Evolutionary conservation across 1,140 invertebrate genomes (phyloP).

Genomic region (Halesus radiatus): DNA sequence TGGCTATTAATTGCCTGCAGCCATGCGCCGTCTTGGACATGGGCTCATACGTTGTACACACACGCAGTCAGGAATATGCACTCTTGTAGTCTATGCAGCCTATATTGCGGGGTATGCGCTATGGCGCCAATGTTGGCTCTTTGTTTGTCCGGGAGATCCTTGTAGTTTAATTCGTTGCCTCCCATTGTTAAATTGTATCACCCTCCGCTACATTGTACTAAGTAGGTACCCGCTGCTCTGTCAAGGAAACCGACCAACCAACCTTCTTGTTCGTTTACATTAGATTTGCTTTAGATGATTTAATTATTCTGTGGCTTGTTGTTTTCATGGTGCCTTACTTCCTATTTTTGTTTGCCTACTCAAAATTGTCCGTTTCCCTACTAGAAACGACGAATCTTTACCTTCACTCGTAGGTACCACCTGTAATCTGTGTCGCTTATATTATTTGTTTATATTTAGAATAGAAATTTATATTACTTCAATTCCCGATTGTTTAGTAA

Average conservation of each 20-base stretch:
- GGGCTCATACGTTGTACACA: not conserved
- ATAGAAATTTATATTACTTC: no score
- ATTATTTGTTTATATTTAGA: no score
- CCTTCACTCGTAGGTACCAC: no score
- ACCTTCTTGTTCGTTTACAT: constrained; percentile 3
- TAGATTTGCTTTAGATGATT: not conserved
- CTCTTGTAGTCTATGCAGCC: not conserved
- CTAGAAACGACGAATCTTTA: no score
- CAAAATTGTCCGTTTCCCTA: no score
- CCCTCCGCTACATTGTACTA: not conserved
- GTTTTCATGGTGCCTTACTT: no score
- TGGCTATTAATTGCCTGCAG: not conserved
- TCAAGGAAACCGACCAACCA: not conserved
- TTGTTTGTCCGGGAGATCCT: not conserved
- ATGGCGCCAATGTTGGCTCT: constrained; percentile 16
- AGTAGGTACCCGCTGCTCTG: not conserved
- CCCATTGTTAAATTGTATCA: constrained; percentile 9
- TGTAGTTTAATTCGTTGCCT: not conserved
- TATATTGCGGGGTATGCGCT: no score
- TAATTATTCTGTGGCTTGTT: no score
- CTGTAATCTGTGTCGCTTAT: no score
- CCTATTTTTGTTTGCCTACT: no score
- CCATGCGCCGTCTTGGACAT: not conserved
- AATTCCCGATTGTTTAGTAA: no score
- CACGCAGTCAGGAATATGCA: not conserved